These are phyloP conservation scores for Rattus norvegicus DNA, from an alignment of 2,113 vertebrate species.

Conservation along the genomic window DNA sequence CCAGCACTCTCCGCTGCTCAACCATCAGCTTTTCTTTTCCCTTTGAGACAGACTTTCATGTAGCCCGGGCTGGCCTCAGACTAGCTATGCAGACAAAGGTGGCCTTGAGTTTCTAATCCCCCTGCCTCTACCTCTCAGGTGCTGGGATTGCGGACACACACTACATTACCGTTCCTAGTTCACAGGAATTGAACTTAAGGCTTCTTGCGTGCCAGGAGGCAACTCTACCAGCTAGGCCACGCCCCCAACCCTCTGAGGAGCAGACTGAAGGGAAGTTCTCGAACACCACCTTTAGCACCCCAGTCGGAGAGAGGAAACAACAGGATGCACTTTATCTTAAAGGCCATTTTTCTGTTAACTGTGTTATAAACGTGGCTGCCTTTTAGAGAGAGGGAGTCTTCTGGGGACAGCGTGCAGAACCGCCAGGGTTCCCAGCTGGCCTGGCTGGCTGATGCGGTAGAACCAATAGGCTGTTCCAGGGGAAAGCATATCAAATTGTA, in stretches of 20 bases:
- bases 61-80: background rate
- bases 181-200: too few species aligned
- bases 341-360: constrained; percentile 48
- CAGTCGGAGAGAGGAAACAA: constrained; percentile 30
- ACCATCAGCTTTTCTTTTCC: background rate
- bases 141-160: background rate
- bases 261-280: background rate
- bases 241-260: background rate
- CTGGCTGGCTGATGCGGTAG: background rate
- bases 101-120: background rate
- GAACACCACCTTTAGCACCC: background rate
- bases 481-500: background rate
- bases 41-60: background rate
- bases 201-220: too few species aligned
- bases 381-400: background rate
- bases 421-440: constrained; percentile 11
- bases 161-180: background rate
- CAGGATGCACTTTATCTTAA: constrained; percentile 14
- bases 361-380: constrained; percentile 1
- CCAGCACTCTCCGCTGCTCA: background rate
- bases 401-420: background rate
- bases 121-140: background rate
- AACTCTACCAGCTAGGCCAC: background rate
- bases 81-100: background rate
- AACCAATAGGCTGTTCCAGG: background rate